Base-by-base conservation (phyloP, 2,888 invertebrate genomes). In the Tanytarsus gracilentus region DNA sequence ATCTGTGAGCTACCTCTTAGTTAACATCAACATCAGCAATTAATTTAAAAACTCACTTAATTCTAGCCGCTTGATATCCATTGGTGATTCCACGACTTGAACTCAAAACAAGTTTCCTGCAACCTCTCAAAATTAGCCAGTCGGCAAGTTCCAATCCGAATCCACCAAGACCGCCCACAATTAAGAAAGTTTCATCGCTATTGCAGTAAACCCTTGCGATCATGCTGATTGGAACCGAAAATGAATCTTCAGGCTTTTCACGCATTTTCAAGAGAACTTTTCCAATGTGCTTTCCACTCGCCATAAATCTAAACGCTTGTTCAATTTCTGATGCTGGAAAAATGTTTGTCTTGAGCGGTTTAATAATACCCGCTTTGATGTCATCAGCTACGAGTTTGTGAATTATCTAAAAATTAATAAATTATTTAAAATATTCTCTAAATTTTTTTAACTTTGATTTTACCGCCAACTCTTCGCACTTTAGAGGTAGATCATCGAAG, bases 401-500 rank as follows among this genome's bases (percentile, higher is more conserved):
- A 1, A 88, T 72, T 44, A 62, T 62, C 72, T 73, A 61, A n/a
- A 61, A 61, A 40, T 33, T 3, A 44, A 44, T 44, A 8, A 4
- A 18, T 4, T 4, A 4, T 18, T 44, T 14, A 4, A 44, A 44
- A 44, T 44, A 5, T 18, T 18, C 9, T n/a, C 18, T 44, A 33
- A 33, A 5, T 11, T 11, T 3, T 33, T 33, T 33, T 33, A 4
- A n/a, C 7, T 27, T n/a, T 9, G 8, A 44, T 5, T 76, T 89
- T 90, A 58, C 88, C 87, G n/a, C 76, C 74, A 58, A 77, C 76
- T 39, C 73, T 62, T 2, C 73, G 76, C 64, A 95, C 94, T 69
- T 95, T 76, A 49, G 94, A 78, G 69, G 95, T 91, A 66, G 94
- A 94, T 76, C 95, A 93, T 82, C 95, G n/a, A n/a, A n/a, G n/a